Evolutionary conservation across 2,888 invertebrate species (phyloP), one percentile per base, ranked within the genome.

Genomic region (Lasioglossum oenotherae): DNA sequence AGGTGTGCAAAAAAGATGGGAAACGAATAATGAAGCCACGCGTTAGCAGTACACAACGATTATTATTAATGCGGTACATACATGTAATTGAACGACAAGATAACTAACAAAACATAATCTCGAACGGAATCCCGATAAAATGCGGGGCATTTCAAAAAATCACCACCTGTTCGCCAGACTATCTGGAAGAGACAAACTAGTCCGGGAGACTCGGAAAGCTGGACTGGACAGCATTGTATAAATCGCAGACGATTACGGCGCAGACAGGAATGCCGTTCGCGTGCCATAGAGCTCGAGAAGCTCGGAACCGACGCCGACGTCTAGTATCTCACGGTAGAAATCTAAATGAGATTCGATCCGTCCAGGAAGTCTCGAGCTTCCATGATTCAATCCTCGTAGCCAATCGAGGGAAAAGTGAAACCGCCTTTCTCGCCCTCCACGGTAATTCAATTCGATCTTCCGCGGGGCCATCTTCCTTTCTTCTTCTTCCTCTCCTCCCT

Each of bases 341-440:
- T 93, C 93, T 92, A 92, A 93, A 92, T 92, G 93, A 93, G 92
- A 92, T 93, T 93, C 92, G 92, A 93, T 93, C 92, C 90, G 88
- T 87, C 86, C 83, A 80, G 80, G 88, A 89, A 91, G 86, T 89
- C 88, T 86, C 78, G 85, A 87, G 82, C 89, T 91, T 87, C 91
- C 90, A 83, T 89, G 90, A 91, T 91, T 91, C 89, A 91, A 90
- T 91, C 91, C 87, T 84, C 86, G 82, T 73, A 80, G 85, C 86
- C 89, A 88, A 89, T 89, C 87, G 85, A 84, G 91, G 87, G 90
- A 88, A 91, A 91, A 91, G 91, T 91, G 89, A 91, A 89, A 91
- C 90, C 90, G 86, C 81, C 89, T 86, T 87, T 86, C 86, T 86
- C 84, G 80, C 80, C 84, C 82, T 81, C 76, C 81, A 44, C 82